These are phyloP conservation scores for Oncorhynchus keta DNA, from an alignment of 2,113 vertebrate species.

Conservation along the genomic window DNA sequence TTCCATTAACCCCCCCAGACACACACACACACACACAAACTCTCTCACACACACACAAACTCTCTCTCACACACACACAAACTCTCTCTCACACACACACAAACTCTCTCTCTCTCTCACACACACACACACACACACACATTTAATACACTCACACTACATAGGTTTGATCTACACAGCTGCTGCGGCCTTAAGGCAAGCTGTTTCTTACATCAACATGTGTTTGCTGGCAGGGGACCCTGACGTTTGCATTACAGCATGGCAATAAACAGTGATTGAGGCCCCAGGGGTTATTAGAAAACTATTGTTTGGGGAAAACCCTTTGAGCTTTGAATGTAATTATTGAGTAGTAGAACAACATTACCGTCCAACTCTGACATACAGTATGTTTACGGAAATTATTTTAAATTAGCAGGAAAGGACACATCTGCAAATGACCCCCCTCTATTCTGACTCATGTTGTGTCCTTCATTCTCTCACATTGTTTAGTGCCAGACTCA, in stretches of 20 bases:
- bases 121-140: constrained; percentile 34
- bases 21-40: constrained; percentile 28
- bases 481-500: too few species aligned
- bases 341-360: constrained; percentile 29
- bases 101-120: constrained; percentile 8
- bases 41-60: constrained; percentile 30
- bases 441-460: too few species aligned
- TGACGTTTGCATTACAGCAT: constrained; percentile 73
- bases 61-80: constrained; percentile 10
- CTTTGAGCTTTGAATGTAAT: constrained; percentile 46
- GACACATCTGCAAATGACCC: constrained; percentile 8
- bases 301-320: constrained; percentile 51
- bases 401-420: not conserved
- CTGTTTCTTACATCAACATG: constrained; percentile 76
- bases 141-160: constrained; percentile 60
- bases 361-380: not conserved
- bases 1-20: not conserved
- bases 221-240: constrained; percentile 73
- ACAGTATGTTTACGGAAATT: too few species aligned
- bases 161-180: constrained; percentile 66
- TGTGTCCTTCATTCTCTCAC: too few species aligned
- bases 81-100: constrained; percentile 9
- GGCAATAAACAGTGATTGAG: constrained; percentile 70
- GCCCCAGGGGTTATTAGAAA: constrained; percentile 50
- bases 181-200: constrained; percentile 53